phyloP scores from a whole-genome alignment of 2,888 invertebrate genomes.

The Stenichneumon culpator region DNA sequence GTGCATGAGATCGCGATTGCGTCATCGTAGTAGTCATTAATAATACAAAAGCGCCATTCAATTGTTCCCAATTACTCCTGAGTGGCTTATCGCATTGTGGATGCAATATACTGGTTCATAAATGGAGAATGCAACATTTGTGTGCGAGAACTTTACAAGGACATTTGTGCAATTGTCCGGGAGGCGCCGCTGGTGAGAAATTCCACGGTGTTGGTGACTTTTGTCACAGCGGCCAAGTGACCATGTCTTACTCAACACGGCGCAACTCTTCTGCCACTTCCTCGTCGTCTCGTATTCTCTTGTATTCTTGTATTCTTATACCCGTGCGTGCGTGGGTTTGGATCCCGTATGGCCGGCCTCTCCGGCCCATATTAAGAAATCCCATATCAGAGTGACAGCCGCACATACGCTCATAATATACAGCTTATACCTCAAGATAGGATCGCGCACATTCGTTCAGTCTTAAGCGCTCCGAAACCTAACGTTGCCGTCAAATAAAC shows the following conservation, averaged over 20 bases:
- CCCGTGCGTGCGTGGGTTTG: conserved; percentile 75
- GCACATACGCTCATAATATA: not conserved
- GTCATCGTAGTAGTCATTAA: conserved; percentile 22
- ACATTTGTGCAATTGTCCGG: conserved; percentile 7
- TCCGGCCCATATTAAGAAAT: conserved; percentile 78
- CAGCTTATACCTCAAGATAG: not conserved
- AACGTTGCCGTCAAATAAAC: conserved; percentile 12
- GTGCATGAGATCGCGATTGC: conserved; percentile 33
- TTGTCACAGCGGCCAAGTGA: conserved; percentile 52
- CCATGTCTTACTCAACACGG: conserved; percentile 62
- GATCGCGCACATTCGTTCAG: not conserved
- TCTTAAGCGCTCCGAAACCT: not conserved
- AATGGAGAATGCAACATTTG: conserved; percentile 17
- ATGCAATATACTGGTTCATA: conserved; percentile 13
- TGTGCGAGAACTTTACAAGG: conserved; percentile 20
- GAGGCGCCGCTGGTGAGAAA: not conserved
- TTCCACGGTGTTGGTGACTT: conserved; percentile 38
- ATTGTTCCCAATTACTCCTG: not conserved
- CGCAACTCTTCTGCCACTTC: conserved; percentile 18
- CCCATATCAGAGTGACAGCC: conserved; percentile 64
- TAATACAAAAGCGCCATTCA: conserved; percentile 1
- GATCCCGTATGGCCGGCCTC: conserved; percentile 74
- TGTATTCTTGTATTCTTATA: conserved; percentile 51
- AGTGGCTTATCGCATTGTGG: not conserved
- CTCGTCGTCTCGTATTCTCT: conserved; percentile 29